phyloP scores from a whole-genome alignment of 2,888 invertebrate genomes.

The Cancer borealis region DNA sequence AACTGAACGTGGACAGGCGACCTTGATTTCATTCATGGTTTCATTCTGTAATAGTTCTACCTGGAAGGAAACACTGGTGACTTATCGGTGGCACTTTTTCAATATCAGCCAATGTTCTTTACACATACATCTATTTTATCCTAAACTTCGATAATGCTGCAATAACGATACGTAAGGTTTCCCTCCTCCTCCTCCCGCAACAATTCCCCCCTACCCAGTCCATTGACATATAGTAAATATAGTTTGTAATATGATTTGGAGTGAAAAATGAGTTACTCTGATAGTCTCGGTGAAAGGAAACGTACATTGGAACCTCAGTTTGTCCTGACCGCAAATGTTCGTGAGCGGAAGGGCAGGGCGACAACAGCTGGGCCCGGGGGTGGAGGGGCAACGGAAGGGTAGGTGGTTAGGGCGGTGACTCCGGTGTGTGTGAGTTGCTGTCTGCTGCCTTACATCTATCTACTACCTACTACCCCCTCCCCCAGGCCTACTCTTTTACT shows the following conservation, averaged over 20 bases:
- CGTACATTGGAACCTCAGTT: not conserved
- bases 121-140: not conserved
- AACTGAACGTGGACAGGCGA: not conserved
- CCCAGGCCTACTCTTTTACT: not conserved
- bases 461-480: not conserved
- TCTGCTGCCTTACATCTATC: not conserved
- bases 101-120: not conserved
- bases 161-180: not conserved
- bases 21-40: not conserved
- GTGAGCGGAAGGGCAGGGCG: slow-evolving; percentile 21
- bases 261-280: not conserved
- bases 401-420: slow-evolving; percentile 23
- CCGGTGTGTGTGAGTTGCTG: not conserved
- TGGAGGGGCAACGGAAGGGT: not conserved
- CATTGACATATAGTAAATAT: not conserved
- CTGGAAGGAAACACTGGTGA: not conserved
- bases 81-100: not conserved
- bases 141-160: not conserved
- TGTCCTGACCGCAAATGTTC: not conserved
- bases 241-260: not conserved
- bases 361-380: not conserved
- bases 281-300: not conserved
- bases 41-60: not conserved
- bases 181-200: not conserved
- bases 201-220: too few species aligned